Evolutionary conservation across 2,797 vertebrate genomes (phyloP).

Genomic region (Artibeus lituratus): DNA sequence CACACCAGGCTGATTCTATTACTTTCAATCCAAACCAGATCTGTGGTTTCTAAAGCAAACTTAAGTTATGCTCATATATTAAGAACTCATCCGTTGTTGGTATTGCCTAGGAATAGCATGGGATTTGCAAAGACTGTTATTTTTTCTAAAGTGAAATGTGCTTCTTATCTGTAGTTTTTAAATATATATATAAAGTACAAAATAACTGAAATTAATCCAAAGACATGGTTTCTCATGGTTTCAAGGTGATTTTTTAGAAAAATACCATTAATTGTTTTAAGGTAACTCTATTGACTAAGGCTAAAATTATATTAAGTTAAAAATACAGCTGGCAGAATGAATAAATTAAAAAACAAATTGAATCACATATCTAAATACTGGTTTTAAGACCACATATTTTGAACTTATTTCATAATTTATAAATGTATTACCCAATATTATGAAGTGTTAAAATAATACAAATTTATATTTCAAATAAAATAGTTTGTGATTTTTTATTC

Average conservation of each 20-base stretch:
- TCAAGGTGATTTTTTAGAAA: slow-evolving; percentile 44
- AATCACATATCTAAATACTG: background rate
- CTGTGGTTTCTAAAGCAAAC: slow-evolving; percentile 52
- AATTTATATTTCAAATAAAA: background rate
- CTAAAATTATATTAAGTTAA: background rate
- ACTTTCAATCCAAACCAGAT: background rate
- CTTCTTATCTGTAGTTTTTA: slow-evolving; percentile 31
- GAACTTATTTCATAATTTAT: background rate
- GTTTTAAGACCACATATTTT: background rate
- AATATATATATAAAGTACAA: slow-evolving; percentile 44
- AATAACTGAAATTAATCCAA: slow-evolving; percentile 45
- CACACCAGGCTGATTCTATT: background rate
- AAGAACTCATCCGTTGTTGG: background rate
- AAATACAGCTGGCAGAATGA: background rate
- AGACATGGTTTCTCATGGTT: slow-evolving; percentile 46
- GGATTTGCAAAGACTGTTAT: slow-evolving; percentile 6
- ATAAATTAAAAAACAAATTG: background rate
- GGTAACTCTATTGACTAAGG: background rate
- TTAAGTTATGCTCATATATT: background rate
- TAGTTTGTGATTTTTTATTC: background rate
- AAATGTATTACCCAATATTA: background rate
- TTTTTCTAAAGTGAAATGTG: slow-evolving; percentile 13
- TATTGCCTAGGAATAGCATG: background rate
- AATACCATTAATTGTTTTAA: background rate
- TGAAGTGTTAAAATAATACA: background rate